Evolutionary conservation across 92 coral and sea anemone species (phyloP).

Genomic region (Pocillopora grandis): DNA sequence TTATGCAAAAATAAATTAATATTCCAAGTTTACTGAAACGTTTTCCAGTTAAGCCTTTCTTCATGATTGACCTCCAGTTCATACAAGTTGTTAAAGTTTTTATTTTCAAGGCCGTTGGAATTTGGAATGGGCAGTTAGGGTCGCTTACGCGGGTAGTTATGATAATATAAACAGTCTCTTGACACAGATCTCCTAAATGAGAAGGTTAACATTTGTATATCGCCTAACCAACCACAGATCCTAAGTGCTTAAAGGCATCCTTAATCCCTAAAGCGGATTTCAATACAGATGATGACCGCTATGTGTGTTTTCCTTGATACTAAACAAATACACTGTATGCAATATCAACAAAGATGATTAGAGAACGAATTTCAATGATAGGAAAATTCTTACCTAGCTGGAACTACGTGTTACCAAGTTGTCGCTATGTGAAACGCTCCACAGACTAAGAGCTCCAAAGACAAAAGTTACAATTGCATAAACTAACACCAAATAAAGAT

Average conservation of each 20-base stretch:
- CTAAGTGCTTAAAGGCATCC: neutral
- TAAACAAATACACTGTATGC: neutral
- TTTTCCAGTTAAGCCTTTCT: neutral
- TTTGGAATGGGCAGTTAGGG: neutral
- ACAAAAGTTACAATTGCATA: neutral
- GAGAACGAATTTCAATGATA: neutral
- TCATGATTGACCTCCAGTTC: neutral
- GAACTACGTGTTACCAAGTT: neutral
- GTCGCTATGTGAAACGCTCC: neutral
- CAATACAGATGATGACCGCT: neutral
- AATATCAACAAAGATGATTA: neutral
- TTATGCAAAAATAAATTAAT: neutral
- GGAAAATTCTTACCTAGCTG: slow-evolving; percentile 19
- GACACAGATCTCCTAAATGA: neutral
- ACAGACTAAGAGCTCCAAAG: neutral
- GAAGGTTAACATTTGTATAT: neutral
- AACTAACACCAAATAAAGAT: slow-evolving; percentile 3
- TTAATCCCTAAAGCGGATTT: slow-evolving; percentile 13
- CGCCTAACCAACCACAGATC: neutral
- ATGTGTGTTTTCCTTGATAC: slow-evolving; percentile 16
- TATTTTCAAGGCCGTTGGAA: neutral
- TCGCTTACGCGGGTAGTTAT: neutral
- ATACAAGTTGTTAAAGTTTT: neutral
- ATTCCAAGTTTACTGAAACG: neutral
- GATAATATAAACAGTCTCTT: slow-evolving; percentile 16